Percentiles rank a stretch among this genome's conserved stretches.
These are phyloP conservation scores for Ephestia elutella DNA, from an alignment of 1,140 invertebrate genomes.

Conservation along the genomic window DNA sequence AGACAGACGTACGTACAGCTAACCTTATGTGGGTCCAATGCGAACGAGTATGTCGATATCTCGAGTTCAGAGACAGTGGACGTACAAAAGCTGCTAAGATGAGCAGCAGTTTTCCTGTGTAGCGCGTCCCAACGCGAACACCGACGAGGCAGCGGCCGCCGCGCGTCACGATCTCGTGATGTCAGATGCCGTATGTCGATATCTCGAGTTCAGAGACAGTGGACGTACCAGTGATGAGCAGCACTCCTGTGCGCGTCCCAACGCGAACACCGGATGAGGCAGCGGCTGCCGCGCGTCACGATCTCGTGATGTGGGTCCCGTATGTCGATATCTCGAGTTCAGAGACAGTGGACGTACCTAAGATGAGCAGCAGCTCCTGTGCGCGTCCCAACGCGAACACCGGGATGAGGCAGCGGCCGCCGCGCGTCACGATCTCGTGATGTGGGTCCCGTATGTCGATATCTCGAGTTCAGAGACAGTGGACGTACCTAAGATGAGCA, in stretches of 20 bases:
- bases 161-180: no score
- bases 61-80: no score
- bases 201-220: no score
- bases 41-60: no score
- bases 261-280: no score
- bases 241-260: slow-evolving; percentile 98
- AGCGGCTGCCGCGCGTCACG: no score
- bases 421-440: slow-evolving; percentile 96
- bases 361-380: slow-evolving; percentile 95
- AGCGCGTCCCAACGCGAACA: no score
- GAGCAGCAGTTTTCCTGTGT: slow-evolving; percentile 95
- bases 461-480: no score
- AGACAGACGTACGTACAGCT: no score
- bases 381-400: slow-evolving; percentile 98
- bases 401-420: slow-evolving; percentile 97
- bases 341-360: slow-evolving; percentile 82
- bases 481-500: slow-evolving; percentile 89
- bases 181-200: not conserved
- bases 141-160: no score
- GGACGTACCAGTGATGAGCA: slow-evolving; percentile 89
- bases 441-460: slow-evolving; percentile 99
- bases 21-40: not conserved
- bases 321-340: no score
- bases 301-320: not conserved
- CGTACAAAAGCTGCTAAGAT: slow-evolving; percentile 91